Base-by-base conservation (phyloP, 2,113 vertebrate species). In the Amazona guildingii region DNA sequence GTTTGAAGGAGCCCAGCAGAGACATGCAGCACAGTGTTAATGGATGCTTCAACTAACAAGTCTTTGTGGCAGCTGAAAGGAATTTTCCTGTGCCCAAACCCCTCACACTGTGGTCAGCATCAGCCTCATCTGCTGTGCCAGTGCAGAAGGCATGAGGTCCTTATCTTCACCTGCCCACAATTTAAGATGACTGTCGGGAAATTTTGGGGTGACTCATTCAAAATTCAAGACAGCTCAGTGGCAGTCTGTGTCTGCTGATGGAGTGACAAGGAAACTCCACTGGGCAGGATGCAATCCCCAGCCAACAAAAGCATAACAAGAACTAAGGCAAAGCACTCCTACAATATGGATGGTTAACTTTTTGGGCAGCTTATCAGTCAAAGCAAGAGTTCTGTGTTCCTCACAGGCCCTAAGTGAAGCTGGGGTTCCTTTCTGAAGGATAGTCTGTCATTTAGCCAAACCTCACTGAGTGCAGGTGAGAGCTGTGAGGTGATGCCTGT, bases 401-500 rank as follows among this genome's bases (percentile, higher is more conserved):
- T 51, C 21, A 25, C 8, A 9, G 39, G 31, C 19, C 39, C 21
- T 31, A 80, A 49, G 33, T 54, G 31, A 67, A 72, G 31, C 8
- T 31, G 33, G 20, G 15, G 6, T 27, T 73, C 33, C 48, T 23
- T 31, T 78, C 72, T 63, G 55, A 73, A 54, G 54, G 37, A 11
- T 2, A 51, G 21, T 4, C 57, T 37, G 14, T 5, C 1, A 1
- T 69, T 64, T 25, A 76, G 49, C 44, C 63, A 33, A 18, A 78
- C 10, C 25, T 25, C 21, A 17, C 13, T 0, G 1, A 41, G 20
- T 2, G 10, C 43, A 19, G 14, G 13, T 0, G 7, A 31, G 25
- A 46, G 46, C 66, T 33, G 17, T 1, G 7, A 13, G 27, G 10
- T 75, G 63, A 16, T 64, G 44, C 39, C 35, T 6, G 1, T 1